A percentile compares a stretch with the other conserved stretches of the same genome.
Evolutionary conservation across 2,797 vertebrate species (phyloP).

Genomic region (Micrastur ruficollis): DNA sequence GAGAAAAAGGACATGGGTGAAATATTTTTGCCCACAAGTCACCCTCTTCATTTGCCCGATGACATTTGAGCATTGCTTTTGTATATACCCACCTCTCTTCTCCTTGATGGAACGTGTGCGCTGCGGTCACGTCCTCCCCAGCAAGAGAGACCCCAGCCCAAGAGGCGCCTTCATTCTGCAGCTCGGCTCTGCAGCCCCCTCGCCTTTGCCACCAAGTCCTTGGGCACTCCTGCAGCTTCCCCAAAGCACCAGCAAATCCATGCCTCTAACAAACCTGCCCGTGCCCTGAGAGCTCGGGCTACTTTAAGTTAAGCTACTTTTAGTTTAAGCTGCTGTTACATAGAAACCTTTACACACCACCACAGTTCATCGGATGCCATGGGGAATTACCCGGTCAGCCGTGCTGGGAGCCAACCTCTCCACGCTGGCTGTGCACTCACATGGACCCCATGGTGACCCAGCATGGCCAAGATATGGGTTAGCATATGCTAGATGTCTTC

Average conservation of each 20-base stretch:
- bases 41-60: not conserved
- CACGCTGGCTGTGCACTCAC: not conserved
- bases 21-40: not conserved
- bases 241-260: not conserved
- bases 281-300: fast-evolving
- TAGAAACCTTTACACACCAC: not conserved
- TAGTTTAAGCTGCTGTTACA: not conserved
- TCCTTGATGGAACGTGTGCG: not conserved
- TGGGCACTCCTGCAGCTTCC: not conserved
- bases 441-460: fast-evolving
- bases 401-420: not conserved
- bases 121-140: too few relatives aligned
- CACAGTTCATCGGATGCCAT: fast-evolving
- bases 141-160: not conserved
- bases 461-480: fast-evolving
- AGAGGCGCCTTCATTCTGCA: not conserved
- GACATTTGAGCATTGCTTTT: not conserved
- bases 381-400: not conserved
- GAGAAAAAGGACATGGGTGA: not conserved
- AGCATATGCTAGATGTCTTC: not conserved
- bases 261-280: not conserved
- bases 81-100: not conserved
- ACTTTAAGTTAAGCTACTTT: too few relatives aligned
- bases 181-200: not conserved
- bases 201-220: not conserved